Evolutionary conservation across 2,113 vertebrate genomes (phyloP), one percentile per base, ranked within the genome.

Genomic region (Condylura cristata): DNA sequence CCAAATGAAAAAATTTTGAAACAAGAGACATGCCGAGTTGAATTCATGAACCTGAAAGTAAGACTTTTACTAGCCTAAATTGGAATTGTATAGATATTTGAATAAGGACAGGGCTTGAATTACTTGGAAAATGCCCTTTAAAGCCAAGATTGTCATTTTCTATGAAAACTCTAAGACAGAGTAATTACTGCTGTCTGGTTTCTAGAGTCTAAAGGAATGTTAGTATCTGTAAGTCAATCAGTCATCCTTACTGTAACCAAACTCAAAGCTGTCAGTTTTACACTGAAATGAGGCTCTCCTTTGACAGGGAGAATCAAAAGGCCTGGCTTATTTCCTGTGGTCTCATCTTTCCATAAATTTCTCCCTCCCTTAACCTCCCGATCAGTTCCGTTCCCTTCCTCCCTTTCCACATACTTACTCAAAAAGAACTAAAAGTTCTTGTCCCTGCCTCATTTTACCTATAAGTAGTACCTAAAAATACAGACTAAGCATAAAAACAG

Each of bases 71-170:
- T 60, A 80, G 46, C 75, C n/a, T 90, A 84, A 91, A 66, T 70
- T 79, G 39, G 41, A 92, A 80, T 46, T 53, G 22, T 80, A 66
- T 71, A 60, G 58, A 75, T 48, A 95, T n/a, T n/a, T n/a, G 41
- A 84, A 75, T 70, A 85, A 65, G 48, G 53, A 56, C 5, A 44
- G 39, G 37, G 76, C 91, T 95, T 84, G 44, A 93, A 84, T 95
- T 89, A 93, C 46, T 80, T 75, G 53, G 60, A 79, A 91, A 95
- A 80, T 95, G 65, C 26, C 24, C 8, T 76, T 2, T 95, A 84
- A 72, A 93, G 71, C 65, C 70, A 93, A 94, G 79, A 78, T 61
- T 68, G 18, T 37, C 41, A 63, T 90, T 95, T 95, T 70, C 90
- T 92, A 85, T 26, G 22, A 78, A 61, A 39, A 83, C n/a, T n/a